These are phyloP conservation scores for Subanguina moxae DNA, from an alignment of 1,140 invertebrate species.

Conservation along the genomic window DNA sequence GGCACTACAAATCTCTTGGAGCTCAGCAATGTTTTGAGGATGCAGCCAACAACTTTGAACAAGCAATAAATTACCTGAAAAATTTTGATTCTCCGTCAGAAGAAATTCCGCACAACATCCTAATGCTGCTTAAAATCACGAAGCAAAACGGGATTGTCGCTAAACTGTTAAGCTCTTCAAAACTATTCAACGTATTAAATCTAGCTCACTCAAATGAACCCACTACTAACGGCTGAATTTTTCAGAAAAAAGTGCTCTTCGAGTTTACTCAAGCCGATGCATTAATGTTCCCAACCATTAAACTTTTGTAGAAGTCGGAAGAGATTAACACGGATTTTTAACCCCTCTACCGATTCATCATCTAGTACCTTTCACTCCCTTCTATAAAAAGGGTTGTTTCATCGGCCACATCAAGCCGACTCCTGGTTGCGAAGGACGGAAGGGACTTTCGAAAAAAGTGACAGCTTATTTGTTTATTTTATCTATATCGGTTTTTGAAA, in stretches of 20 bases:
- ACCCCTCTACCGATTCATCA: too few relatives aligned
- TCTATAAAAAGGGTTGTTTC: too few relatives aligned
- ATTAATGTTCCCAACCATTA: conserved; percentile 14
- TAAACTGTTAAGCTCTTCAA: not conserved
- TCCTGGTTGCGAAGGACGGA: too few relatives aligned
- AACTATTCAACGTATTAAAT: not conserved
- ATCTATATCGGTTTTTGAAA: too few relatives aligned
- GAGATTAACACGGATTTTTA: too few relatives aligned
- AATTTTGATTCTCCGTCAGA: not conserved
- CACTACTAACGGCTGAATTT: conserved; percentile 18
- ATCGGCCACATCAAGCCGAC: too few relatives aligned
- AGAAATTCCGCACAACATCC: not conserved
- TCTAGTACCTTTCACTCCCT: too few relatives aligned
- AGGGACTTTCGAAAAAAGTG: too few relatives aligned
- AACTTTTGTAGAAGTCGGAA: conserved; percentile 4
- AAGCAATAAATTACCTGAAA: not conserved
- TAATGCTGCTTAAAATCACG: not conserved
- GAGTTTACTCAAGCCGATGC: conserved; percentile 7
- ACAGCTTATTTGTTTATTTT: too few relatives aligned
- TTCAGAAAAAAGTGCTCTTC: conserved; percentile 27
- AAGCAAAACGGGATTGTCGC: conserved; percentile 10
- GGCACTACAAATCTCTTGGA: not conserved
- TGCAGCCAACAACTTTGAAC: not conserved
- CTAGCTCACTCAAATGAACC: not conserved
- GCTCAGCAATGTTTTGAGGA: conserved; percentile 1